A percentile compares a stretch with the other conserved stretches of the same genome.
phyloP scores from a whole-genome alignment of 64 coral and sea anemone species.

The Porites australiensis region DNA sequence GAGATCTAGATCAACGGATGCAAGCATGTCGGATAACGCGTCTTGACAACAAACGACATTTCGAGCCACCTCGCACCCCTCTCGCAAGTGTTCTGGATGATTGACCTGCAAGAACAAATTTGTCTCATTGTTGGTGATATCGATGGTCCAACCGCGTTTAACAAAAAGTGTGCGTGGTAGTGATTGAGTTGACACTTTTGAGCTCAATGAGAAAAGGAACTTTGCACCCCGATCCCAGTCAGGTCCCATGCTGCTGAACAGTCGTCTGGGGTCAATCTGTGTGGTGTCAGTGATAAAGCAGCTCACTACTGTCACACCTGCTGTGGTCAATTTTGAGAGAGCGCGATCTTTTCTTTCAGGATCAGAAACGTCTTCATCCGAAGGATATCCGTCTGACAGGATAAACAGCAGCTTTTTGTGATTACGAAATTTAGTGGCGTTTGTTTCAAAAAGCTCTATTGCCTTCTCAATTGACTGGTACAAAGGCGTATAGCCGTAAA shows the following conservation, averaged over 20 bases:
- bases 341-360: neutral
- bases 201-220: slow-evolving; percentile 59
- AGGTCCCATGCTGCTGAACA: neutral
- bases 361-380: neutral
- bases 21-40: slow-evolving; percentile 23
- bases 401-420: slow-evolving; percentile 53
- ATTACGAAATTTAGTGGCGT: neutral
- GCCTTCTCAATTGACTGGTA: neutral
- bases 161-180: slow-evolving; percentile 62
- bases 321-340: neutral
- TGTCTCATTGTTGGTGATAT: slow-evolving; percentile 67
- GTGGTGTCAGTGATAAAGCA: slow-evolving; percentile 25
- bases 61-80: slow-evolving; percentile 25
- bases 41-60: slow-evolving; percentile 39
- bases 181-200: slow-evolving; percentile 9
- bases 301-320: slow-evolving; percentile 7
- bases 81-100: slow-evolving; percentile 56
- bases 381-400: slow-evolving; percentile 48
- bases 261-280: neutral
- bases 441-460: neutral
- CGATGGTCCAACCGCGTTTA: slow-evolving; percentile 61
- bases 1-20: slow-evolving; percentile 38
- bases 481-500: slow-evolving; percentile 48
- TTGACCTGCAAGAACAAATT: slow-evolving; percentile 62
- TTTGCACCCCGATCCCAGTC: slow-evolving; percentile 22